Evolutionary conservation across 2,113 vertebrate genomes (phyloP).

Genomic region (Charina bottae): DNA sequence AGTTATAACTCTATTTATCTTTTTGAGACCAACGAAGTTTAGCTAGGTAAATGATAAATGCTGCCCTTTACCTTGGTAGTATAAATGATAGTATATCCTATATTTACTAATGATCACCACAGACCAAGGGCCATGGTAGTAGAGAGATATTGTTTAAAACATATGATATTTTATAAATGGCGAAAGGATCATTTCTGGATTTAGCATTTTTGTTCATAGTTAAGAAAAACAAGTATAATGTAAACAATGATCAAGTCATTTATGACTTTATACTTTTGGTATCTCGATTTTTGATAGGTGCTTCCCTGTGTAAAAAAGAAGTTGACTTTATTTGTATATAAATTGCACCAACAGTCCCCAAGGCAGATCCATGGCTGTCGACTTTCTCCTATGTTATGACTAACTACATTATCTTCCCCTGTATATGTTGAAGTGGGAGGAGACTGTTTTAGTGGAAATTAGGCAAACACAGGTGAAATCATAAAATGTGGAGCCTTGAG

Average conservation of each 20-base stretch:
- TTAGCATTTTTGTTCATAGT: constrained; percentile 13
- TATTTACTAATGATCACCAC: too few species aligned
- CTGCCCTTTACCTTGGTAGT: too few species aligned
- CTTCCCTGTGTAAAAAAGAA: neutral
- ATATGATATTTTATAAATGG: neutral
- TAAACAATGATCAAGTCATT: neutral
- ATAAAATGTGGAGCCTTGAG: neutral
- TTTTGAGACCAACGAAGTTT: neutral
- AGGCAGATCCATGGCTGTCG: neutral
- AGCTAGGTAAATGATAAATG: neutral
- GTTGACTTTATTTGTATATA: neutral
- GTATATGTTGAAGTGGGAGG: neutral
- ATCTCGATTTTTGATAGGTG: neutral
- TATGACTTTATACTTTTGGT: neutral
- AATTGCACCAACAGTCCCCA: neutral
- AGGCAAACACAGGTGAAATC: constrained; percentile 35
- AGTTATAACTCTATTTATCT: neutral
- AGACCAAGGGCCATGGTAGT: neutral
- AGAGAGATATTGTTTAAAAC: constrained; percentile 28
- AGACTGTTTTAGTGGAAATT: neutral
- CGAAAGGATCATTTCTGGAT: neutral
- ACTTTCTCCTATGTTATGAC: neutral
- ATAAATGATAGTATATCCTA: too few species aligned
- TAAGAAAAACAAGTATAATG: constrained; percentile 26
- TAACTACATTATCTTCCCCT: constrained; percentile 5